Evolutionary conservation across 2,797 vertebrate genomes (phyloP).

Genomic region (Molossus alvarezi): DNA sequence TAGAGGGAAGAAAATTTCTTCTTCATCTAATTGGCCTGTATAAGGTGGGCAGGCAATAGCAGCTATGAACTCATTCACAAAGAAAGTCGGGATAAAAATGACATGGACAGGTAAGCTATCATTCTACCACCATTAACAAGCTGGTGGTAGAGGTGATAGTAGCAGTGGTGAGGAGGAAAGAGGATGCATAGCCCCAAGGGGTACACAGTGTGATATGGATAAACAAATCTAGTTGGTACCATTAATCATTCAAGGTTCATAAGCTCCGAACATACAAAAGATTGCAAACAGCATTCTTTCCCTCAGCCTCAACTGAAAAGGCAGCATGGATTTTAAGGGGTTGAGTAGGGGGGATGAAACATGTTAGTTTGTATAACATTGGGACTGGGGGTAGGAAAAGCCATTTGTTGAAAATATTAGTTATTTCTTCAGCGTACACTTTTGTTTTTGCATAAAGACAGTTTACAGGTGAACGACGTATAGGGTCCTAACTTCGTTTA

Average conservation of each 20-base stretch:
- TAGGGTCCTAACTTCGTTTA: neutral
- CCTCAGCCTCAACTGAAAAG: neutral
- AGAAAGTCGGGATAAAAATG: conserved; percentile 7
- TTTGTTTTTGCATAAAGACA: neutral
- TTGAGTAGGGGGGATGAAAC: neutral
- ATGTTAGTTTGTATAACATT: neutral
- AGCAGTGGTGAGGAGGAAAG: neutral
- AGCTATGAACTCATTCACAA: conserved; percentile 30
- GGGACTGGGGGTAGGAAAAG: neutral
- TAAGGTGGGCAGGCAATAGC: neutral
- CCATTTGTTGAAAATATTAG: neutral
- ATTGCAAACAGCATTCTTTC: conserved; percentile 5
- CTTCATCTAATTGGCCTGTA: neutral
- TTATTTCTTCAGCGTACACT: neutral
- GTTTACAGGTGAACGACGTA: neutral
- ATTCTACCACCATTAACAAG: conserved; percentile 30
- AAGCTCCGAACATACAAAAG: conserved; percentile 5
- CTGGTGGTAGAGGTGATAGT: neutral
- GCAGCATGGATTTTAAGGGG: neutral
- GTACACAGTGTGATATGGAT: neutral
- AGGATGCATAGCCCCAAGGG: neutral
- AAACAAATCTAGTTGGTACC: neutral
- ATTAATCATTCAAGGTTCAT: conserved; percentile 22
- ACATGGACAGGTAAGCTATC: neutral
- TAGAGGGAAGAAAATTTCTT: neutral